Conservation (phyloP, 2,888 invertebrate genomes). For the Deilephila elpenor region DNA sequence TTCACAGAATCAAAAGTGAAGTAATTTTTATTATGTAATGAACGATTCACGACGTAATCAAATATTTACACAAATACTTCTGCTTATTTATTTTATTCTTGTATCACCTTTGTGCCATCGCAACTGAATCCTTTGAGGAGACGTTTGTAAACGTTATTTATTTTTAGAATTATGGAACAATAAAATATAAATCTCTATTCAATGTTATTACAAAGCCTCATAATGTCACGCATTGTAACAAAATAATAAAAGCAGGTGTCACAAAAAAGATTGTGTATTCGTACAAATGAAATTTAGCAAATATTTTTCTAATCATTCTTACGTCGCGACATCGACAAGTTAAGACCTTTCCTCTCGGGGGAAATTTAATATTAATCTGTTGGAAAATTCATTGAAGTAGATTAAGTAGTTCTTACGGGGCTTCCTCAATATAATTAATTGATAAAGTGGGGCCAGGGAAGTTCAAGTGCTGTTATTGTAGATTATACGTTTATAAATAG, state of each 20-base stretch:
- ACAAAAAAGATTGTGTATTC: constrained; percentile 15
- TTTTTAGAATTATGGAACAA: no score
- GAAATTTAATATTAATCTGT: constrained; percentile 60
- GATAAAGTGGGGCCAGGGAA: constrained; percentile 36
- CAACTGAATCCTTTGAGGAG: no score
- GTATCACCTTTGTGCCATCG: no score
- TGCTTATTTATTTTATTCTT: no score
- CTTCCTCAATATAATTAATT: constrained; percentile 44
- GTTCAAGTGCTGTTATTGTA: constrained; percentile 27
- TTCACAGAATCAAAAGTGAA: no score
- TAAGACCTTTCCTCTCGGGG: constrained; percentile 46
- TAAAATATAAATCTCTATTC: no score
- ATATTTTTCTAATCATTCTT: constrained; percentile 31
- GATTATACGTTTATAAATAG: constrained; percentile 3
- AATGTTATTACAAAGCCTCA: no score
- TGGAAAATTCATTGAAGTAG: constrained; percentile 51
- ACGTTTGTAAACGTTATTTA: no score
- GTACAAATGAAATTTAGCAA: constrained; percentile 24
- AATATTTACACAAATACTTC: no score
- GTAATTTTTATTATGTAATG: no score
- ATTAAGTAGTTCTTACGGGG: constrained; percentile 46
- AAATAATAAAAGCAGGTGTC: constrained; percentile 2
- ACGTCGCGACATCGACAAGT: constrained; percentile 33
- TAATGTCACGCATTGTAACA: no score
- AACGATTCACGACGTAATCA: no score